A percentile compares a stretch with the other conserved stretches of the same genome.
phyloP scores from a whole-genome alignment of 2,888 invertebrate species.

The Himalopsyche kuldschensis region DNA sequence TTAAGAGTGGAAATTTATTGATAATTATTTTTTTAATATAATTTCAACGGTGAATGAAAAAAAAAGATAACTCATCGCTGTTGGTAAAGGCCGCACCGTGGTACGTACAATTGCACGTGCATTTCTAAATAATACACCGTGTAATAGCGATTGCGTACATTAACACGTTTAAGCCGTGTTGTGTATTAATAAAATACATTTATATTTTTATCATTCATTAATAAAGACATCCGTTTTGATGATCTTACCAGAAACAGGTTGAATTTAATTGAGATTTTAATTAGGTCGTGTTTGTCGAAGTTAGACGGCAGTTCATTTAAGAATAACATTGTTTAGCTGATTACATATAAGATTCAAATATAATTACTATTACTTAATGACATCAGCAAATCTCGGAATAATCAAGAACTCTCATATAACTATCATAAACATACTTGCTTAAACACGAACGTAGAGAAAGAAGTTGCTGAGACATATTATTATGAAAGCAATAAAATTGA shows the following conservation, averaged over 20 bases:
- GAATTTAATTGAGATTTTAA: background rate
- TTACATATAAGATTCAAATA: background rate
- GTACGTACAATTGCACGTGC: background rate
- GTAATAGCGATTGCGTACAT: background rate
- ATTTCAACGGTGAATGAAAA: background rate
- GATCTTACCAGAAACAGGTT: background rate
- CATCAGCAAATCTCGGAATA: too few species aligned
- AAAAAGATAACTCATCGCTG: background rate
- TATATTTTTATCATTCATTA: background rate
- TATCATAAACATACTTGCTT: too few species aligned
- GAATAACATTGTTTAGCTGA: background rate
- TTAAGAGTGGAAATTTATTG: background rate
- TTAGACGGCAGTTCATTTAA: background rate
- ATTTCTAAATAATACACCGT: background rate
- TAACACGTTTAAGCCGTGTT: background rate
- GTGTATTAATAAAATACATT: background rate
- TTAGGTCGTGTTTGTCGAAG: background rate
- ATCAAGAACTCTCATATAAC: too few species aligned
- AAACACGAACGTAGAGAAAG: too few species aligned
- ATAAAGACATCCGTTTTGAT: background rate
- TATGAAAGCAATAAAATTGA: too few species aligned
- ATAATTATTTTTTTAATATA: background rate
- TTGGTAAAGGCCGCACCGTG: background rate
- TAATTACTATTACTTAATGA: background rate
- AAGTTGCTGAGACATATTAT: too few species aligned